phyloP scores from a whole-genome alignment of 1,140 invertebrate species.

The Condylostylus longicornis region DNA sequence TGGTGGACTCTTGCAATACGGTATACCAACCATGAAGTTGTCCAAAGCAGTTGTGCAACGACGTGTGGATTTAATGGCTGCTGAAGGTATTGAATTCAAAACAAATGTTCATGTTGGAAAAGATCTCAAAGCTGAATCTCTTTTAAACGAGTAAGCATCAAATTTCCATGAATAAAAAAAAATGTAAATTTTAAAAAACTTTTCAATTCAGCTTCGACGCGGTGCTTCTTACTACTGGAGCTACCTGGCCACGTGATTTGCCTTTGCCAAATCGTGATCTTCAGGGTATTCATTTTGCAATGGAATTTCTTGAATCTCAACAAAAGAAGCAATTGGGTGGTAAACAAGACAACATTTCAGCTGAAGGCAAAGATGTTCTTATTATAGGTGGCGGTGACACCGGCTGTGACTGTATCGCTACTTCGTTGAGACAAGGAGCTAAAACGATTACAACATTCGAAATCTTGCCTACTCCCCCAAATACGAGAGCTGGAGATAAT shows the following conservation, averaged over 20 bases:
- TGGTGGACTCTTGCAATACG: slow-evolving; percentile 91
- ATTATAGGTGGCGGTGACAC: slow-evolving; percentile 98
- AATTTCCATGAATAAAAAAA: too few species aligned
- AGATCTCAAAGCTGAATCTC: slow-evolving; percentile 62
- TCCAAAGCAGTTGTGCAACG: slow-evolving; percentile 85
- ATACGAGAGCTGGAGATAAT: slow-evolving; percentile 64
- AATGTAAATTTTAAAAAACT: not conserved
- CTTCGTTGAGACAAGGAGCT: slow-evolving; percentile 91
- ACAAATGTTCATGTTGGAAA: slow-evolving; percentile 83
- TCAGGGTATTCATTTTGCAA: slow-evolving; percentile 86
- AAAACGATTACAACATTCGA: slow-evolving; percentile 93
- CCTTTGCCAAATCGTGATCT: slow-evolving; percentile 70
- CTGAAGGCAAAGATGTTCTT: slow-evolving; percentile 89
- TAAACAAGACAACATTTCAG: slow-evolving; percentile 43
- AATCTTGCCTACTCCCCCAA: slow-evolving; percentile 85
- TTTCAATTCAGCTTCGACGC: slow-evolving; percentile 54
- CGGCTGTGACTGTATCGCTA: slow-evolving; percentile 98
- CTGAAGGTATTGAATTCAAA: slow-evolving; percentile 86
- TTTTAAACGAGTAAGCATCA: slow-evolving; percentile 38
- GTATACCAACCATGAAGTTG: slow-evolving; percentile 96
- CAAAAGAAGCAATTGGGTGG: slow-evolving; percentile 86
- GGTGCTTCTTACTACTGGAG: slow-evolving; percentile 77
- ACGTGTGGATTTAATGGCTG: slow-evolving; percentile 69
- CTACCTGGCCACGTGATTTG: slow-evolving; percentile 91
- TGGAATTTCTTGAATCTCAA: slow-evolving; percentile 93